Percentiles rank a stretch among this genome's conserved stretches.
Evolutionary conservation across 2,888 invertebrate species (phyloP).

Genomic region (Sarcophaga rosellei): DNA sequence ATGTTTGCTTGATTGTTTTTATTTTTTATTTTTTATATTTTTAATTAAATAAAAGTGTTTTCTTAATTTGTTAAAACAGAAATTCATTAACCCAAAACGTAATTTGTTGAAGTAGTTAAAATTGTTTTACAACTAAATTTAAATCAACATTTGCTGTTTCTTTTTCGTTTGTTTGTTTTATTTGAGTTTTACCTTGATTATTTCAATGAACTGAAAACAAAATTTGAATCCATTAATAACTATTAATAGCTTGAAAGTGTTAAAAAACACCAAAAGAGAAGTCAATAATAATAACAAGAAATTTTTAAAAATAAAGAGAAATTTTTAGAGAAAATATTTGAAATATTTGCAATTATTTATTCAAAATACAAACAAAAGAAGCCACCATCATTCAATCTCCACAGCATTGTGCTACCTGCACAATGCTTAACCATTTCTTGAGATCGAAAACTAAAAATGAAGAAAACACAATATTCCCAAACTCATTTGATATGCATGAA

Average conservation of each 20-base stretch:
- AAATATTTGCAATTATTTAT: too few relatives aligned
- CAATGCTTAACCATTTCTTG: too few relatives aligned
- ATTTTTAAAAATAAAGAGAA: background rate
- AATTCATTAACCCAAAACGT: slow-evolving; percentile 5
- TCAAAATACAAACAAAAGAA: too few relatives aligned
- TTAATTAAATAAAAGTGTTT: slow-evolving; percentile 3
- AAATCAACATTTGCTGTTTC: background rate
- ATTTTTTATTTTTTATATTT: too few relatives aligned
- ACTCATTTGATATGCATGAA: too few relatives aligned
- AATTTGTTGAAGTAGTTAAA: slow-evolving; percentile 61
- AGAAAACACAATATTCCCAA: too few relatives aligned
- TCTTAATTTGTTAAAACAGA: slow-evolving; percentile 45
- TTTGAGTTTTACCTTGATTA: slow-evolving; percentile 20
- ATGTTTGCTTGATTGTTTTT: background rate
- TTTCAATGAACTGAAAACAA: background rate
- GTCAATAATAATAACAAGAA: background rate
- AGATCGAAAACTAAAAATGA: too few relatives aligned
- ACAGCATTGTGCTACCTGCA: too few relatives aligned
- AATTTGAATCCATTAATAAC: background rate
- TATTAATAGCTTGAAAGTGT: background rate
- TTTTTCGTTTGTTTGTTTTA: too few relatives aligned
- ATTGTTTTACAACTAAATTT: slow-evolving; percentile 63
- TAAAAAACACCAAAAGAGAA: too few relatives aligned
- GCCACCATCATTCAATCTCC: too few relatives aligned
- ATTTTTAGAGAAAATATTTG: background rate